Conservation (phyloP, 2,113 vertebrate species). For the Bujurquina vittata region DNA sequence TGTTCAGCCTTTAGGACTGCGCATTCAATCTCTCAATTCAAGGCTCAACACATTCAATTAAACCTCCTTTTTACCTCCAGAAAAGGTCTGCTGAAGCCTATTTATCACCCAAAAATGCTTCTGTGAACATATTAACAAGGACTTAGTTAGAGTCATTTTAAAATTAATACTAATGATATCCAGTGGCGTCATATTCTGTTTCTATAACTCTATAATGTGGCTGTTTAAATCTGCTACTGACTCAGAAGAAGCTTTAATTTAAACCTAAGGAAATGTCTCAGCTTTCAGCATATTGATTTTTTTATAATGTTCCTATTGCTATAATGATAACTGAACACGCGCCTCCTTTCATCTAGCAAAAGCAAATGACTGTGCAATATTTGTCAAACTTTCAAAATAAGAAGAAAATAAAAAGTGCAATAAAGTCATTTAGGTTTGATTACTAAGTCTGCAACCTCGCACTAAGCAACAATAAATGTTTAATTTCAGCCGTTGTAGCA, state of each 20-base stretch:
- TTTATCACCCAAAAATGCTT: conserved; percentile 47
- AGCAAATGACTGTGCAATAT: not conserved
- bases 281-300: conserved; percentile 1
- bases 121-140: conserved; percentile 8
- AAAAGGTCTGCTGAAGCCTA: conserved; percentile 29
- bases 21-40: conserved; percentile 42
- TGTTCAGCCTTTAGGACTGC: conserved; percentile 24
- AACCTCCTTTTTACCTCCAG: conserved; percentile 23
- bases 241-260: not conserved
- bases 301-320: not conserved
- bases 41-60: conserved; percentile 46
- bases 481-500: not conserved
- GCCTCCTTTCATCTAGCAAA: not conserved
- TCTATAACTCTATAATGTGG: not conserved
- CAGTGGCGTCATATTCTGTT: not conserved
- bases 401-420: not conserved
- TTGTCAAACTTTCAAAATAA: not conserved
- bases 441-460: not conserved
- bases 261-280: not conserved
- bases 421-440: not conserved
- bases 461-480: not conserved
- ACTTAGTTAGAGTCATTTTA: not conserved
- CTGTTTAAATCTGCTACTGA: not conserved
- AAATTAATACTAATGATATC: conserved; percentile 5
- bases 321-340: not conserved